Percentiles rank a stretch among this genome's conserved stretches.
Evolutionary conservation across 2,888 invertebrate species (phyloP).

Genomic region (Pristionchus arcanus): DNA sequence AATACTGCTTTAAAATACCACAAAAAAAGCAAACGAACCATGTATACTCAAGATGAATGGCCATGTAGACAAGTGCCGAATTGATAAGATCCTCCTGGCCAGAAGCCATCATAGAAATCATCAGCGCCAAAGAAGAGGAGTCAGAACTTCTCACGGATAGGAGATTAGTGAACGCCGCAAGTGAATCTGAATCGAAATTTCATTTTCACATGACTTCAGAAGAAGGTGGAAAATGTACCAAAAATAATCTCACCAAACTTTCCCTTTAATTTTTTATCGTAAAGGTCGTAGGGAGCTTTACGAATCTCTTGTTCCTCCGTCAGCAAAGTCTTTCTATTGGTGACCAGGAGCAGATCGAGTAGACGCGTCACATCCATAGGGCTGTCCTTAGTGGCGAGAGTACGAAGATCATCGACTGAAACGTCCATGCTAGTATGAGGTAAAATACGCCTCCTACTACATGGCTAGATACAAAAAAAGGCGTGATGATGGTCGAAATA

Average conservation of each 20-base stretch:
- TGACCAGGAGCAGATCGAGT: neutral
- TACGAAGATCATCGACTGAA: constrained; percentile 4
- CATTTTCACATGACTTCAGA: too few species aligned
- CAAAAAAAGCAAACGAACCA: neutral
- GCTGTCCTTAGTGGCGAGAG: neutral
- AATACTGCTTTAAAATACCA: neutral
- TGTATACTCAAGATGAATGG: neutral
- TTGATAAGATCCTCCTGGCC: neutral
- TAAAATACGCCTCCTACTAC: neutral
- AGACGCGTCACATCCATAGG: neutral
- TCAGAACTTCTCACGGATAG: neutral
- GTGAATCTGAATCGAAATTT: neutral
- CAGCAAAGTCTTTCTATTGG: neutral
- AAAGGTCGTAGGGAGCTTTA: constrained; percentile 4
- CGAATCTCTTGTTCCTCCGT: neutral
- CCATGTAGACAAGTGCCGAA: neutral
- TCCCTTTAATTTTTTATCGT: neutral
- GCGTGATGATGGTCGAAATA: neutral
- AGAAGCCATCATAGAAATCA: neutral
- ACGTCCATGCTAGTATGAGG: neutral
- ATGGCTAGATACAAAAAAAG: neutral
- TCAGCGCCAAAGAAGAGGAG: neutral
- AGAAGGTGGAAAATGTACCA: neutral
- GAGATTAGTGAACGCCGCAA: neutral
- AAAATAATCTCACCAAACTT: neutral